Evolutionary conservation across 2,888 invertebrate species (phyloP).

Genomic region (Drosophila paranaensis): DNA sequence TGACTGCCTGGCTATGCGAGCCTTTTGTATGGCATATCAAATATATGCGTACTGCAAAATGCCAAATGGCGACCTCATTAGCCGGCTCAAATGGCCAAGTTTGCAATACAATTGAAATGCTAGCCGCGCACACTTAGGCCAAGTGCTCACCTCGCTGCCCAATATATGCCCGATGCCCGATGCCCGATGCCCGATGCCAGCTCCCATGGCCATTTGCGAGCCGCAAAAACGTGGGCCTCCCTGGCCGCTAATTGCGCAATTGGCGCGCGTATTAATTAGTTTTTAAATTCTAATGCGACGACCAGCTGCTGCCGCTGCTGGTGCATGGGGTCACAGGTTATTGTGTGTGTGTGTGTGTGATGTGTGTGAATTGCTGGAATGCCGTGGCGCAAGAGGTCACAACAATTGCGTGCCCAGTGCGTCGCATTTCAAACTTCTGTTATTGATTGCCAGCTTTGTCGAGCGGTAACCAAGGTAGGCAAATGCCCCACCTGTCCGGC

Average conservation of each 20-base stretch:
- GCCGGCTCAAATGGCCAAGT: conserved; percentile 58
- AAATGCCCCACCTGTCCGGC: background rate
- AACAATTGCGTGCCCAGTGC: conserved; percentile 24
- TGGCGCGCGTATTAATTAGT: conserved; percentile 78
- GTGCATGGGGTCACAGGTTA: too few species aligned
- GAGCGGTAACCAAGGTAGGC: conserved; percentile 8
- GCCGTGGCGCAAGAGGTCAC: background rate
- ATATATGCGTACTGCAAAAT: conserved; percentile 37
- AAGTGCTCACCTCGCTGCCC: conserved; percentile 15
- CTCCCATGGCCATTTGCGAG: conserved; percentile 8
- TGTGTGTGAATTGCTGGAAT: conserved; percentile 4
- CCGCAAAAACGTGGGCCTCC: conserved; percentile 37
- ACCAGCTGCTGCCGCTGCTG: conserved; percentile 57
- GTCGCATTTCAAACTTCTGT: conserved; percentile 49
- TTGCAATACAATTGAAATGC: conserved; percentile 70
- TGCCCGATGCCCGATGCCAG: too few species aligned
- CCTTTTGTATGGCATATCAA: conserved; percentile 24
- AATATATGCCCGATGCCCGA: background rate
- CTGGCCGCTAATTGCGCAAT: conserved; percentile 76
- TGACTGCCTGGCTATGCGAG: conserved; percentile 3
- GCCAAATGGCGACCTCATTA: conserved; percentile 64
- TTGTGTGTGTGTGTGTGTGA: conserved; percentile 1
- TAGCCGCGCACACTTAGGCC: conserved; percentile 26
- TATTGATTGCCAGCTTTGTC: conserved; percentile 61
- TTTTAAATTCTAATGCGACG: conserved; percentile 75